phyloP scores from a whole-genome alignment of 2,797 vertebrate genomes.

The Jordanella pulchra region DNA sequence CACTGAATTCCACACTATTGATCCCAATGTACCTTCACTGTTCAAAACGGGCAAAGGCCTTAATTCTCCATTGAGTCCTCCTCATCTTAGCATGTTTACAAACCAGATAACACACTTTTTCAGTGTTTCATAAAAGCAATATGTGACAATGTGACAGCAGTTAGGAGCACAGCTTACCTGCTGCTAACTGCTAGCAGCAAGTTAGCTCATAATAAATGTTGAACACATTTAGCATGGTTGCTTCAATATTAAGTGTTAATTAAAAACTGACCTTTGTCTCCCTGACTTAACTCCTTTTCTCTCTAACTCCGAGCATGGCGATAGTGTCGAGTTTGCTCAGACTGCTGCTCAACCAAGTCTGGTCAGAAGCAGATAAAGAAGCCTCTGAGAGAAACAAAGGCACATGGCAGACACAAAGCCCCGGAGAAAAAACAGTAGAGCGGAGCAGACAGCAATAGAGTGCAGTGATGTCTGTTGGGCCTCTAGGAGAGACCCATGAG shows the following conservation, averaged over 20 bases:
- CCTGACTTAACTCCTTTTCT: conserved; percentile 26
- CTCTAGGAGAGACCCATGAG: conserved; percentile 37
- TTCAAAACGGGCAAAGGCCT: not conserved
- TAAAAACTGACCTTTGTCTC: conserved; percentile 32
- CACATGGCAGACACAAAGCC: conserved; percentile 14
- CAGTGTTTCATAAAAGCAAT: too few relatives aligned
- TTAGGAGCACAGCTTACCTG: not conserved
- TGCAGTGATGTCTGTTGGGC: conserved; percentile 29
- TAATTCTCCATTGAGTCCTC: too few relatives aligned
- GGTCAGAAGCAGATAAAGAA: conserved; percentile 55
- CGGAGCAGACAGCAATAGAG: conserved; percentile 54
- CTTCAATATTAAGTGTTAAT: conserved; percentile 25
- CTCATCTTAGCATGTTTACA: not conserved
- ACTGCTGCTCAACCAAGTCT: conserved; percentile 30
- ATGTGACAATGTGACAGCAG: not conserved
- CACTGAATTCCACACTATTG: not conserved
- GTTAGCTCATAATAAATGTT: not conserved
- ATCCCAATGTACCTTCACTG: not conserved
- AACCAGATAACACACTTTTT: not conserved
- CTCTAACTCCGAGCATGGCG: conserved; percentile 18
- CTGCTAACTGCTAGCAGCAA: too few relatives aligned
- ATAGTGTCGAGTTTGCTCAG: conserved; percentile 24
- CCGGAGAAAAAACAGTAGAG: conserved; percentile 36
- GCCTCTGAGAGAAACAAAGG: conserved; percentile 28
- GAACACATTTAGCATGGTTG: not conserved